Evolutionary conservation across 2,797 vertebrate species (phyloP).

Genomic region (Melopsittacus undulatus): DNA sequence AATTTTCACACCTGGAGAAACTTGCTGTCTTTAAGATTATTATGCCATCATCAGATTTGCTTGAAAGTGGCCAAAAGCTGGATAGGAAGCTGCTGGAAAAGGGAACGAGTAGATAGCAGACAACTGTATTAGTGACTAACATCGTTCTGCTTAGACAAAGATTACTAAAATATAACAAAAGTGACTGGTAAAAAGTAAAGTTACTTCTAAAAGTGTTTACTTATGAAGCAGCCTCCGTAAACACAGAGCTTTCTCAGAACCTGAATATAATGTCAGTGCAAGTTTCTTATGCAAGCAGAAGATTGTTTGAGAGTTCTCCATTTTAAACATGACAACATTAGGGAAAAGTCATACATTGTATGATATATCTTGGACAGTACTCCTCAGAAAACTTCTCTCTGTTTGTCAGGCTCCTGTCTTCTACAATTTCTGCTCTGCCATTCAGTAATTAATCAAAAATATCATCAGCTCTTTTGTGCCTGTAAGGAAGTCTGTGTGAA

Average conservation of each 20-base stretch:
- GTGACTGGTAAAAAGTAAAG: background rate
- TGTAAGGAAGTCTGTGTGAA: background rate
- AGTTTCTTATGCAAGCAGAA: background rate
- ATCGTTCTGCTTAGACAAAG: slow-evolving; percentile 25
- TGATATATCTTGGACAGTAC: background rate
- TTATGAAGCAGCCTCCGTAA: background rate
- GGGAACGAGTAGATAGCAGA: background rate
- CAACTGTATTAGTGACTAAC: slow-evolving; percentile 13
- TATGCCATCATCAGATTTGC: background rate
- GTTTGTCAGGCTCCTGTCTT: background rate
- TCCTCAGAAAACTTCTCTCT: background rate
- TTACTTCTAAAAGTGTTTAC: slow-evolving; percentile 3
- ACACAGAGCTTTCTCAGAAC: background rate
- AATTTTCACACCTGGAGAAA: slow-evolving; percentile 9
- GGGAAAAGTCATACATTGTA: background rate
- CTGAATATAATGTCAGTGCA: background rate
- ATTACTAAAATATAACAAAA: background rate
- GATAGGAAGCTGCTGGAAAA: background rate
- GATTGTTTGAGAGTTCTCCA: background rate
- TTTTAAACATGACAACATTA: background rate
- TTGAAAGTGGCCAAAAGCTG: background rate
- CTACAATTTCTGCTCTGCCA: background rate
- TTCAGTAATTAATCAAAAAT: background rate
- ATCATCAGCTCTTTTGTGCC: background rate
- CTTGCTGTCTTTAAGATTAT: background rate